These are phyloP conservation scores for Ranitomeya variabilis DNA, from an alignment of 2,113 vertebrate genomes.

Conservation along the genomic window DNA sequence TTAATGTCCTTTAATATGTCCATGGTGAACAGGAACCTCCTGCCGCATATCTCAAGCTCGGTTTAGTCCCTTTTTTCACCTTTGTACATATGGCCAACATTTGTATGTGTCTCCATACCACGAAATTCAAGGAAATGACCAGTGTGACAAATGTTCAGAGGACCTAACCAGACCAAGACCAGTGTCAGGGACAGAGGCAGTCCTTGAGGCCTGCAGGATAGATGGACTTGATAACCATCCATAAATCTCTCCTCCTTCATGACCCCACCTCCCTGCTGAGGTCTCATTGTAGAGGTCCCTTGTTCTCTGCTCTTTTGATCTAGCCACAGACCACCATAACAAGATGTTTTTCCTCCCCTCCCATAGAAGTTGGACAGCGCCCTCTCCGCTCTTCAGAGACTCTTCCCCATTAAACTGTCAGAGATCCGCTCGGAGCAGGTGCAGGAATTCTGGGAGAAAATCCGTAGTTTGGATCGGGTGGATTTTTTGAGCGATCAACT, in stretches of 20 bases:
- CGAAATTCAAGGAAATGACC: no score
- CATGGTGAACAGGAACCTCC: not conserved
- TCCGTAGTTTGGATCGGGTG: slow-evolving; percentile 61
- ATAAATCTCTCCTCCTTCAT: no score
- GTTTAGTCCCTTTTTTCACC: not conserved
- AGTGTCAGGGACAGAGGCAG: not conserved
- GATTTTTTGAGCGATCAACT: slow-evolving; percentile 70
- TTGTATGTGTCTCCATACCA: no score
- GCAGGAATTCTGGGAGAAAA: slow-evolving; percentile 63
- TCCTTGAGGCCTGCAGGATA: not conserved
- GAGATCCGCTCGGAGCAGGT: slow-evolving; percentile 62
- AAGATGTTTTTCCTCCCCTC: not conserved
- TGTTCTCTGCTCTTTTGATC: not conserved
- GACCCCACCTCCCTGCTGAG: not conserved
- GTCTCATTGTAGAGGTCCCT: not conserved
- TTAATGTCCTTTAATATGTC: no score
- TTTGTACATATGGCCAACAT: no score
- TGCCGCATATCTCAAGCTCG: not conserved
- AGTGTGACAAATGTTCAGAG: not conserved
- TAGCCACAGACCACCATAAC: not conserved
- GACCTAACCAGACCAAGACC: not conserved
- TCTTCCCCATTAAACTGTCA: slow-evolving; percentile 63
- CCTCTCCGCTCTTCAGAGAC: slow-evolving; percentile 59
- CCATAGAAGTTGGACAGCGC: slow-evolving; percentile 62
- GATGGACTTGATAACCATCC: no score